Base-by-base conservation (phyloP, 2,888 invertebrate genomes). In the Polydesmus complanatus region DNA sequence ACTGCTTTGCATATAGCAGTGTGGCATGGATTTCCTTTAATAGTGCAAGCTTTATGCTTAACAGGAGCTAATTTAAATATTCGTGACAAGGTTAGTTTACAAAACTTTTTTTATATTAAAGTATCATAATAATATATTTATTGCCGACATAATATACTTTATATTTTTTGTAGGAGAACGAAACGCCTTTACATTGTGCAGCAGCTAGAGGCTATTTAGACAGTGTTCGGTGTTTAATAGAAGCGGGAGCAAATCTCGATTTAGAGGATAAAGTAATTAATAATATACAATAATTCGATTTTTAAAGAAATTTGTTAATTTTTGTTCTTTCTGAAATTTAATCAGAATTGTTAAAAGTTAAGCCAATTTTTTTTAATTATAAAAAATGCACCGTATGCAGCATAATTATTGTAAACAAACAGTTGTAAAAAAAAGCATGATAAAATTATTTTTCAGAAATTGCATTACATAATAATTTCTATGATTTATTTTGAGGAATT, bases 171-270 rank as follows among this genome's bases (percentile, higher is more conserved):
- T 64, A 79, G 78, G 78, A 79, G 65, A 77, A 75, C 27, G 79
- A 80, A 67, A 77, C 77, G 2, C 75, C 78, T 1, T 69, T 80
- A 5, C 79, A 80, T 67, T 74, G 75, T 66, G 78, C 80, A 2
- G 72, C 77, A 3, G 73, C 74, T 18, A 68, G 78, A 27, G 80
- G 80, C 2, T 78, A 79, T 67, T 61, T 75, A 22, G 78, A 79
- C 55, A 77, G 78, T 70, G 78, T 79, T 22, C 73, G 75, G 57
- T 71, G 74, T 26, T 69, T 80, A 58, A 68, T 79, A 27, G 76
- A 78, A 61, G 70, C 72, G 63, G 78, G 78, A 23, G 77, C 78
- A 11, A 72, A 74, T 50, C 69, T 78, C 22, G 77, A 80, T 66
- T 66, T 74, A 11, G 70, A 71, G 25, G 80, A 81, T 66, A 75